Percentiles rank a stretch among this genome's conserved stretches.
phyloP scores from a whole-genome alignment of 2,113 vertebrate species.

The Oreochromis spilurus region DNA sequence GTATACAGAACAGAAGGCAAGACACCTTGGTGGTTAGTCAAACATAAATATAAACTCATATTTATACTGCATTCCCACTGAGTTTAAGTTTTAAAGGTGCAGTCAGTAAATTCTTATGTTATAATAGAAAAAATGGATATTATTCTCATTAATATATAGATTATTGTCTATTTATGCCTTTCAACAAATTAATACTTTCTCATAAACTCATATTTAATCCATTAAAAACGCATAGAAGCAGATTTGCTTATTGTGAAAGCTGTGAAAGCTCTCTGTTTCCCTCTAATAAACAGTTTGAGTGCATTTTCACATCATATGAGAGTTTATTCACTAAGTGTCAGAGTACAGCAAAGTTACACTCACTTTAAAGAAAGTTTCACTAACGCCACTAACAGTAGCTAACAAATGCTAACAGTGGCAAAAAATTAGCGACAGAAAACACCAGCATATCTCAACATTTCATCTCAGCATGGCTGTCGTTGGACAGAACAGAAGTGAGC shows the following conservation, averaged over 20 bases:
- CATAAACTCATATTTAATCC: not conserved
- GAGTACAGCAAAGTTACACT: not conserved
- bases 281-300: not conserved
- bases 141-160: not conserved
- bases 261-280: not conserved
- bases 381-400: not conserved
- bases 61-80: not conserved
- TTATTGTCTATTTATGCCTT: not conserved
- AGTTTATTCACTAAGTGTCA: not conserved
- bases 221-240: not conserved
- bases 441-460: rapidly evolving
- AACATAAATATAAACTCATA: not conserved
- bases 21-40: not conserved
- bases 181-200: not conserved
- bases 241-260: not conserved
- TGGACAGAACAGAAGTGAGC: rapidly evolving
- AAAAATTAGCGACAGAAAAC: not conserved
- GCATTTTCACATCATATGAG: not conserved
- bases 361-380: not conserved
- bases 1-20: not conserved
- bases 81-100: not conserved
- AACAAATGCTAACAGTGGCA: not conserved
- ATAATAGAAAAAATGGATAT: not conserved
- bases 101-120: not conserved
- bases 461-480: not conserved